These are phyloP conservation scores for Todiramphus saurophagus DNA, from an alignment of 2,113 vertebrate species.

Conservation along the genomic window DNA sequence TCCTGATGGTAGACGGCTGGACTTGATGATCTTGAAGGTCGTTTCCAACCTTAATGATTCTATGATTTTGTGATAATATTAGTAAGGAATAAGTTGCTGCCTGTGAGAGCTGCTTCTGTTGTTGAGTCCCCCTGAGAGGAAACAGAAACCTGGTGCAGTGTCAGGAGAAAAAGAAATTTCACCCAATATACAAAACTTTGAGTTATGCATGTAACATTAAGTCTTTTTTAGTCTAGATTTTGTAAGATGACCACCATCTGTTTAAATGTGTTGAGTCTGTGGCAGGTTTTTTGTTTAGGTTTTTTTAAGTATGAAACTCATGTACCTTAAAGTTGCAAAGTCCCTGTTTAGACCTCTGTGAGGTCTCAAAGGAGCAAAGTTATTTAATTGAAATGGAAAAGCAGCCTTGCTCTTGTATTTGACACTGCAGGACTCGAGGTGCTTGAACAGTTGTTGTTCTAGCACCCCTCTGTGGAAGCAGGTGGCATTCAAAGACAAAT, in stretches of 20 bases:
- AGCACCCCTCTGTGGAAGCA: constrained; percentile 31
- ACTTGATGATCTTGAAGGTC: too few relatives aligned
- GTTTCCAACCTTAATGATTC: too few relatives aligned
- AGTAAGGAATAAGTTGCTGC: background rate
- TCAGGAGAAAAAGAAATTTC: background rate
- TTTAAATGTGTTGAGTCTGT: background rate
- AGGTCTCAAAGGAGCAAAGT: background rate
- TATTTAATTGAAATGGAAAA: background rate
- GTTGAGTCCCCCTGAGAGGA: background rate
- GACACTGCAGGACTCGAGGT: background rate
- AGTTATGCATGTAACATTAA: rapidly evolving
- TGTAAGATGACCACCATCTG: background rate
- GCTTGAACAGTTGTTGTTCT: background rate
- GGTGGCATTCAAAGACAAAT: background rate
- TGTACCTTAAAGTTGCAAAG: background rate
- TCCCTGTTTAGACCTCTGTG: background rate
- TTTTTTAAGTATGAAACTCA: background rate
- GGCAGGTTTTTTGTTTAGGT: background rate
- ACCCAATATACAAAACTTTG: background rate
- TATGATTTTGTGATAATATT: background rate
- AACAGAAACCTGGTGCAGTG: background rate
- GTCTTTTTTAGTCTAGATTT: background rate
- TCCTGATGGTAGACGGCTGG: too few relatives aligned
- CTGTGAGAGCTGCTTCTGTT: background rate
- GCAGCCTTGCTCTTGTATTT: background rate